phyloP scores from a whole-genome alignment of 92 coral and sea anemone species.

The Chrysogorgia sp. region DNA sequence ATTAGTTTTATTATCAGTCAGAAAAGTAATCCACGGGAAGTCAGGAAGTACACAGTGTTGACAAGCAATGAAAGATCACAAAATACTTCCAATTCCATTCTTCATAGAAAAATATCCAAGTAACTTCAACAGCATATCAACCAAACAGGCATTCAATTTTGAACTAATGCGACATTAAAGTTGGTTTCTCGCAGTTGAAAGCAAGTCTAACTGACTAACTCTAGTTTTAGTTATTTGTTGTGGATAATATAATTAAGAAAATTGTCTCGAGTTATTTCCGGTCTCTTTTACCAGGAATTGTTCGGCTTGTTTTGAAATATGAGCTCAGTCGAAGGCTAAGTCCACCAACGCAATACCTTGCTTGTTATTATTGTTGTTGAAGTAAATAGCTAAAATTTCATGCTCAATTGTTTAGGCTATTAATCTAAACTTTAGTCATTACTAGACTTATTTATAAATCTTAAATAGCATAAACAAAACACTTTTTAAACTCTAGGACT shows the following conservation, averaged over 20 bases:
- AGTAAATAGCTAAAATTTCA: not conserved
- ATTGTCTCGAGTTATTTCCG: constrained; percentile 30
- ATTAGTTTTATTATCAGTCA: constrained; percentile 2
- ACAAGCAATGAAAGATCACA: constrained; percentile 16
- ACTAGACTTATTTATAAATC: not conserved
- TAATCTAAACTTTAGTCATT: not conserved
- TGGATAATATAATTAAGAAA: not conserved
- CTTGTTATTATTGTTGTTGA: constrained; percentile 11
- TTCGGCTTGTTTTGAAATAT: constrained; percentile 33
- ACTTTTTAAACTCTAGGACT: not conserved
- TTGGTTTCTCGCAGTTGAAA: not conserved
- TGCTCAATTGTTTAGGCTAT: not conserved
- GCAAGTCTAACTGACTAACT: not conserved
- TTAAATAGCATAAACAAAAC: constrained; percentile 14
- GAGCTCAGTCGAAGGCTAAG: not conserved
- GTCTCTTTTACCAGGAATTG: constrained; percentile 22
- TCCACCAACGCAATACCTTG: constrained; percentile 1
- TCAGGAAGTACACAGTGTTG: constrained; percentile 39
- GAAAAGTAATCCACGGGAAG: constrained; percentile 40
- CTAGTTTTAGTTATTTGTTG: not conserved
- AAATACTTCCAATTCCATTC: constrained; percentile 36
- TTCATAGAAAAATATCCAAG: not conserved
- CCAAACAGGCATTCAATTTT: not conserved
- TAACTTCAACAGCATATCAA: constrained; percentile 14
- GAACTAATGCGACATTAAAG: not conserved